phyloP scores from a whole-genome alignment of 2,888 invertebrate genomes.

The Apamea sordens region DNA sequence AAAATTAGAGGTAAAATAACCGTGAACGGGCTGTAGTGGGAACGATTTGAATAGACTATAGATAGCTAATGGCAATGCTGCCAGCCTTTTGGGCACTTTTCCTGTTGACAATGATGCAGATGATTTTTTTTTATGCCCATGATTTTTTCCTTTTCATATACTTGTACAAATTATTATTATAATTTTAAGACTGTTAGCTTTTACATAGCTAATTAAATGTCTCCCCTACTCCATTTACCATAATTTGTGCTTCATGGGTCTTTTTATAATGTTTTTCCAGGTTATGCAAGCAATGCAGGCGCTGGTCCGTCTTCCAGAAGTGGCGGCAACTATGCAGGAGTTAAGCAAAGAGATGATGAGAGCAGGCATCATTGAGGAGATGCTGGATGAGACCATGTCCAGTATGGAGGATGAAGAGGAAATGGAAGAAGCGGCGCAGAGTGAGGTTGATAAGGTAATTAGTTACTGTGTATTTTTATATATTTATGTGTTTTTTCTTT shows the following conservation, averaged over 20 bases:
- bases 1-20: too few relatives aligned
- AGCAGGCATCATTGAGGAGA: slow-evolving; percentile 99
- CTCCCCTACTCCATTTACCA: background rate
- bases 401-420: slow-evolving; percentile 97
- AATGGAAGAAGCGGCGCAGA: slow-evolving; percentile 98
- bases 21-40: too few relatives aligned
- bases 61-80: too few relatives aligned
- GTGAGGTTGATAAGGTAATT: slow-evolving; percentile 96
- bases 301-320: slow-evolving; percentile 96
- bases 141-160: too few relatives aligned
- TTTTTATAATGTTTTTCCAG: slow-evolving; percentile 65
- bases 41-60: too few relatives aligned
- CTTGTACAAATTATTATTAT: too few relatives aligned
- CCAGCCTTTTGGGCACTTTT: too few relatives aligned
- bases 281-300: slow-evolving; percentile 99
- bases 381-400: slow-evolving; percentile 99
- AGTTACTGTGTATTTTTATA: background rate
- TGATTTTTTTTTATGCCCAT: too few relatives aligned
- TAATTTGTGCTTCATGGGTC: background rate
- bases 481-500: too few relatives aligned
- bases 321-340: slow-evolving; percentile 98
- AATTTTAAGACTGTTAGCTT: too few relatives aligned
- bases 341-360: slow-evolving; percentile 99
- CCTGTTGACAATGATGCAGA: too few relatives aligned
- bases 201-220: background rate